Evolutionary conservation across 2,113 vertebrate genomes (phyloP).

Genomic region (Gambusia affinis): DNA sequence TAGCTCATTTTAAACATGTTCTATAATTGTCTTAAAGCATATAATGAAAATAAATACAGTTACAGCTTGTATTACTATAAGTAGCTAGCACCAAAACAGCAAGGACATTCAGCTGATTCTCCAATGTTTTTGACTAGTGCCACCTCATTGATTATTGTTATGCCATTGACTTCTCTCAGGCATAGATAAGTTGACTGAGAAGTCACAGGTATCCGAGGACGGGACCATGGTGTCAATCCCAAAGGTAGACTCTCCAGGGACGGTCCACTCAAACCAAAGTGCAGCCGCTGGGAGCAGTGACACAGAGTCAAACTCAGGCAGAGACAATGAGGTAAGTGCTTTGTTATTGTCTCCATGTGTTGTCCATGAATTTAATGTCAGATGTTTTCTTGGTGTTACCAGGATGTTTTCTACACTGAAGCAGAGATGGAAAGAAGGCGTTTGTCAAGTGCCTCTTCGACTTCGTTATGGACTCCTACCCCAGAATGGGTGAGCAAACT

Average conservation of each 20-base stretch:
- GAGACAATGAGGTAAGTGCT: constrained; percentile 79
- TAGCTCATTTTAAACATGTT: too few relatives aligned
- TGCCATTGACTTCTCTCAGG: constrained; percentile 66
- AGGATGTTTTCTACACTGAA: constrained; percentile 87
- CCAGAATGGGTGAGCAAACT: constrained; percentile 89
- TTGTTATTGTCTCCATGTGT: background rate
- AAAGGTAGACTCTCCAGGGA: constrained; percentile 70
- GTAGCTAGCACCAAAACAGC: too few relatives aligned
- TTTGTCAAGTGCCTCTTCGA: constrained; percentile 83
- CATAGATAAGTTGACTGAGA: constrained; percentile 97
- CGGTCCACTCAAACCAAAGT: constrained; percentile 70
- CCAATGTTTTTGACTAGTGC: background rate
- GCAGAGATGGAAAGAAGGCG: constrained; percentile 85
- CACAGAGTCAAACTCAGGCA: constrained; percentile 78
- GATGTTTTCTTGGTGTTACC: constrained; percentile 3
- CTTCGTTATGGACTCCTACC: constrained; percentile 87
- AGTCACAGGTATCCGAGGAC: constrained; percentile 96
- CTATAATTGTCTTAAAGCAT: too few relatives aligned
- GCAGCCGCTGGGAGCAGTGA: constrained; percentile 71
- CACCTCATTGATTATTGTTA: background rate
- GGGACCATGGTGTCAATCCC: constrained; percentile 91
- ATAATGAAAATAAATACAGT: too few relatives aligned
- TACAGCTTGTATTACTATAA: too few relatives aligned
- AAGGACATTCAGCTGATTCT: too few relatives aligned
- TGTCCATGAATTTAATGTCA: background rate